Conservation (phyloP, 2,113 vertebrate genomes). For the Lota lota region DNA sequence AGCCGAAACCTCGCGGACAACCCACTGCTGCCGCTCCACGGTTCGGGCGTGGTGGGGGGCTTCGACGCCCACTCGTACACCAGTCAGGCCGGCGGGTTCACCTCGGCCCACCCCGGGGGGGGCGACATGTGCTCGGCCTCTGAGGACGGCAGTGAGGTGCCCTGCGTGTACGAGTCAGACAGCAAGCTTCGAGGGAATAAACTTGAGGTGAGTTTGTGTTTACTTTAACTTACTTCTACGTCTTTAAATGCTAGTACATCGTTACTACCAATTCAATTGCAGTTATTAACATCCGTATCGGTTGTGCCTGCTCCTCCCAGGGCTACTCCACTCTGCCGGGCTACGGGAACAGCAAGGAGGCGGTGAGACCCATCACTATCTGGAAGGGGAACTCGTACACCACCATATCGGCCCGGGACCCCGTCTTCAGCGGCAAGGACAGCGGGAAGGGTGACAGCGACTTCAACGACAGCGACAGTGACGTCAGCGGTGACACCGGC, state of each 20-base stretch:
- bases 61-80: slow-evolving; percentile 86
- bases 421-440: slow-evolving; percentile 95
- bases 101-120: slow-evolving; percentile 70
- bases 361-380: slow-evolving; percentile 83
- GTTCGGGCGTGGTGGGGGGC: slow-evolving; percentile 37
- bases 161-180: slow-evolving; percentile 85
- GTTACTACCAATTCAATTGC: too few species aligned
- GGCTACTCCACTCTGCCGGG: slow-evolving; percentile 81
- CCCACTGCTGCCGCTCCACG: slow-evolving; percentile 72
- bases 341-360: slow-evolving; percentile 81
- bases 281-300: slow-evolving; percentile 17
- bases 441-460: slow-evolving; percentile 97
- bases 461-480: slow-evolving; percentile 96
- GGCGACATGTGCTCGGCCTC: slow-evolving; percentile 75
- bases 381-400: slow-evolving; percentile 96
- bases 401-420: slow-evolving; percentile 87
- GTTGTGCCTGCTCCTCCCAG: slow-evolving; percentile 58
- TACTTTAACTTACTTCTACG: neutral
- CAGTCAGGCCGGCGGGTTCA: slow-evolving; percentile 80
- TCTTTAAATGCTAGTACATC: neutral
- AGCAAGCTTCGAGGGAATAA: slow-evolving; percentile 77
- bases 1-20: slow-evolving; percentile 73
- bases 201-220: slow-evolving; percentile 79
- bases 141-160: slow-evolving; percentile 78
- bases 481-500: slow-evolving; percentile 87